These are phyloP conservation scores for Simalia tracyae DNA, from an alignment of 2,797 vertebrate genomes.

Conservation along the genomic window DNA sequence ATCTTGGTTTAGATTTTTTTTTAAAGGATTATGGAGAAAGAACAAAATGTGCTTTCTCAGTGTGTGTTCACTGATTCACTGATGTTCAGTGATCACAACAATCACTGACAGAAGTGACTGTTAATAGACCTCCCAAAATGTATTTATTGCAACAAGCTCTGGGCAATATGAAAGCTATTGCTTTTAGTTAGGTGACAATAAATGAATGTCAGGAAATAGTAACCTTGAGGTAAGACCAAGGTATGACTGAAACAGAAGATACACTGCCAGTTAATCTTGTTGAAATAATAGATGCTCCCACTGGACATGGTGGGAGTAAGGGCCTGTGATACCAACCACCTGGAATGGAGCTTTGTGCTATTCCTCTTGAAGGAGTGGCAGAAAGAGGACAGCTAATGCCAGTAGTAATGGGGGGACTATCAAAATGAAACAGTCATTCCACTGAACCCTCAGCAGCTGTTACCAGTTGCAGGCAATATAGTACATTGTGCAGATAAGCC, in stretches of 20 bases:
- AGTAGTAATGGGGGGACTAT: background rate
- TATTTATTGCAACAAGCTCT: background rate
- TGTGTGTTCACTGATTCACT: background rate
- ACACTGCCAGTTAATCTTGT: too few relatives aligned
- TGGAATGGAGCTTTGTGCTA: background rate
- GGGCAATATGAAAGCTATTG: background rate
- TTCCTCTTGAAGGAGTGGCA: background rate
- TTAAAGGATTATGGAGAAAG: background rate
- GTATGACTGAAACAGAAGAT: background rate
- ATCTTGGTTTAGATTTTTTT: background rate
- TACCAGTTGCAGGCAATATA: background rate
- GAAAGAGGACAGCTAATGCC: background rate
- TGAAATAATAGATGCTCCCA: background rate
- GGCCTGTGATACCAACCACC: background rate
- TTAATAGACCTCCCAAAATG: background rate
- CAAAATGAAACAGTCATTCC: background rate
- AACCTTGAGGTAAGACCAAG: background rate
- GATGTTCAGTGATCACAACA: too few relatives aligned
- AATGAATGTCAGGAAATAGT: background rate
- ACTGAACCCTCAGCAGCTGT: background rate
- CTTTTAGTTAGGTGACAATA: constrained; percentile 1
- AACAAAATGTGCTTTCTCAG: background rate
- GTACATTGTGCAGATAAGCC: background rate
- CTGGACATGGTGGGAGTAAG: background rate
- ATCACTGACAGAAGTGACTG: background rate